phyloP scores from a whole-genome alignment of 2,888 invertebrate species.

The Caradrina kadenii region DNA sequence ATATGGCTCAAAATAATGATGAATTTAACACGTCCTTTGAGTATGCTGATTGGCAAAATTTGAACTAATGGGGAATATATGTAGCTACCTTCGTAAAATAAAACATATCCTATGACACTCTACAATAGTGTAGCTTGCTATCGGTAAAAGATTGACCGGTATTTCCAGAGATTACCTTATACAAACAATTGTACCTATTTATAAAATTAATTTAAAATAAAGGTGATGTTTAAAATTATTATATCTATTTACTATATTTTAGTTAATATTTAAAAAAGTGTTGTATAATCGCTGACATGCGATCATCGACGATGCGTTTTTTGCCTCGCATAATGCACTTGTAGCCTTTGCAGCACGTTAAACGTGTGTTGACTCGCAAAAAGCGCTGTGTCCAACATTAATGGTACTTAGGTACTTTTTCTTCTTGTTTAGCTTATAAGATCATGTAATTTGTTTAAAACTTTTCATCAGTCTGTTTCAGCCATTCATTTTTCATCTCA shows the following conservation, averaged over 20 bases:
- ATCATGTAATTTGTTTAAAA: neutral
- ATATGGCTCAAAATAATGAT: slow-evolving; percentile 64
- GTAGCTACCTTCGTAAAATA: too few relatives aligned
- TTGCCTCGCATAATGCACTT: too few relatives aligned
- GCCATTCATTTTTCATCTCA: neutral
- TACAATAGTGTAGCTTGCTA: too few relatives aligned
- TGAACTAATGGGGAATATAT: too few relatives aligned
- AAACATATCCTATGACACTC: too few relatives aligned
- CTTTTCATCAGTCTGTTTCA: neutral
- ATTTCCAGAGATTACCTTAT: too few relatives aligned
- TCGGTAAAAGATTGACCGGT: too few relatives aligned
- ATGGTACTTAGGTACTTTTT: neutral
- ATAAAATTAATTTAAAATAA: neutral
- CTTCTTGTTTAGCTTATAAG: neutral
- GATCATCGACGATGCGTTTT: neutral
- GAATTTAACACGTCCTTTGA: slow-evolving; percentile 61
- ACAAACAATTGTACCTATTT: neutral
- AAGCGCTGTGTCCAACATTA: too few relatives aligned
- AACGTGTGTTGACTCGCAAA: too few relatives aligned
- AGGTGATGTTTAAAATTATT: neutral
- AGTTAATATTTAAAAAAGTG: too few relatives aligned
- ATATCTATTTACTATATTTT: neutral
- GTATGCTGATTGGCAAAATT: slow-evolving; percentile 5
- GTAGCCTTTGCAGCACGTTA: too few relatives aligned
- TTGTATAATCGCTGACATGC: neutral